Conservation (phyloP, 2,888 invertebrate genomes). For the Macrophya annulata region DNA sequence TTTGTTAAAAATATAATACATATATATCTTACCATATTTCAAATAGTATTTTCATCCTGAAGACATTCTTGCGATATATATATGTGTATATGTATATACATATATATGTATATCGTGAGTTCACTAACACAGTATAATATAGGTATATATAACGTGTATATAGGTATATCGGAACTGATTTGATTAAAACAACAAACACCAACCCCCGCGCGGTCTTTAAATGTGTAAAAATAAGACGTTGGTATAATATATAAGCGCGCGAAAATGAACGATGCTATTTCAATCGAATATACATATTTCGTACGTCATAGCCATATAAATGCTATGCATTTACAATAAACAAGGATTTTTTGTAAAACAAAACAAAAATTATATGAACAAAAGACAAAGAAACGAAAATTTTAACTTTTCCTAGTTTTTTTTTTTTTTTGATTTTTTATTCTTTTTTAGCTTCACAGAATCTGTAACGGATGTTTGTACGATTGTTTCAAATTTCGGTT, state of each 20-base stretch:
- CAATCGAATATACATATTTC: background rate
- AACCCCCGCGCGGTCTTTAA: conserved; percentile 2
- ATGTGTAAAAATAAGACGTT: background rate
- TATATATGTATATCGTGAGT: background rate
- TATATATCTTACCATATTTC: conserved; percentile 22
- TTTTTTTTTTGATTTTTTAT: background rate
- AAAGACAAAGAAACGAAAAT: background rate
- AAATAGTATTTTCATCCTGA: conserved; percentile 36
- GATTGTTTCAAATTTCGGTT: background rate
- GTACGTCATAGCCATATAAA: background rate
- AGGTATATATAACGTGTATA: no score
- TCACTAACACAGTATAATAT: background rate
- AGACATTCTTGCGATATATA: conserved; percentile 1
- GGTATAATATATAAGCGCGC: no score
- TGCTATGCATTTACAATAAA: no score
- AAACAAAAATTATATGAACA: background rate
- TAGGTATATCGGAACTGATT: background rate
- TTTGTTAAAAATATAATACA: background rate
- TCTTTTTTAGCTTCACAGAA: background rate
- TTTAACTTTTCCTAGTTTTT: no score
- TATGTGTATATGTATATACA: background rate
- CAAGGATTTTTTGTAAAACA: no score
- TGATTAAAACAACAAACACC: conserved; percentile 4
- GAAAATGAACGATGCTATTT: background rate
- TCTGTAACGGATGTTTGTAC: background rate